Evolutionary conservation across 2,113 vertebrate species (phyloP).

Genomic region (Dipodomys stephensi): DNA sequence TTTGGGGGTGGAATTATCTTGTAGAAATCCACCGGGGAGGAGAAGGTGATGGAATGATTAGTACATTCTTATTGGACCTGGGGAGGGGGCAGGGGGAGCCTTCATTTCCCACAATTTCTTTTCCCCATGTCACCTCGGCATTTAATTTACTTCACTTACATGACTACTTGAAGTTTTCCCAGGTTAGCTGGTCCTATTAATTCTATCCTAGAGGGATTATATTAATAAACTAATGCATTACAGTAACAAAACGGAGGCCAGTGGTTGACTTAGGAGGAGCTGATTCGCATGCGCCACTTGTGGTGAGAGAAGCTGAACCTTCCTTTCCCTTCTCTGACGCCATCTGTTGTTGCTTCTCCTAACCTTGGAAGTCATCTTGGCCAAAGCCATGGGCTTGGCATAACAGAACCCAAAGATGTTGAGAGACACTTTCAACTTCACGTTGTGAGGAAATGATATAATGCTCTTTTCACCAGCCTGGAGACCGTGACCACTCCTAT

Average conservation of each 20-base stretch:
- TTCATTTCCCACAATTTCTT: slow-evolving; percentile 50
- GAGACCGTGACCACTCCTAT: background rate
- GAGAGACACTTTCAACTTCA: background rate
- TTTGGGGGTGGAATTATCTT: background rate
- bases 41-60: background rate
- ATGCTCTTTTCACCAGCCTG: background rate
- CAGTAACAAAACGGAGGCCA: background rate
- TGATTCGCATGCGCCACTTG: rapidly evolving
- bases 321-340: background rate
- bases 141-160: slow-evolving; percentile 72
- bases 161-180: slow-evolving; percentile 49
- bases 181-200: slow-evolving; percentile 63
- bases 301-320: background rate
- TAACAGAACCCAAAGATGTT: background rate
- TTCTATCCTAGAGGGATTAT: slow-evolving; percentile 57
- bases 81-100: background rate
- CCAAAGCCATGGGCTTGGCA: background rate
- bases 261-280: background rate
- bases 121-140: slow-evolving; percentile 41
- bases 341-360: rapidly evolving
- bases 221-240: slow-evolving; percentile 39
- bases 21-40: background rate
- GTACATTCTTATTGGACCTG: slow-evolving; percentile 11
- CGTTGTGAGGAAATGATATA: background rate
- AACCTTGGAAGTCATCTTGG: background rate